These are phyloP conservation scores for Aspidoscelis tigris DNA, from an alignment of 2,113 vertebrate genomes.

Conservation along the genomic window DNA sequence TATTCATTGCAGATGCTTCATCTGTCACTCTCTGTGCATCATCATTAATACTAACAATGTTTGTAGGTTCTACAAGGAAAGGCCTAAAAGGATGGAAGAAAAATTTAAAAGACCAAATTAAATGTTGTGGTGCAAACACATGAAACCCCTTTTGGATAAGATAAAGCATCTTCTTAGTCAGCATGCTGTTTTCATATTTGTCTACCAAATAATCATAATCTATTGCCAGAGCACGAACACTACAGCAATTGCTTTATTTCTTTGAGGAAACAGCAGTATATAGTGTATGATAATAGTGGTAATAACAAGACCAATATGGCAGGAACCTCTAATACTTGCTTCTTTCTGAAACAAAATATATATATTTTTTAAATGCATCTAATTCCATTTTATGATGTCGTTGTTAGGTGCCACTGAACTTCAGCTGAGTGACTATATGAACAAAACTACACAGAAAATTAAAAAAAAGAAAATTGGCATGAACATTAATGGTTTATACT, in stretches of 20 bases:
- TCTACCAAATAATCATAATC: neutral
- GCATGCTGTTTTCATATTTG: neutral
- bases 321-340: too few species aligned
- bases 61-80: constrained; percentile 90
- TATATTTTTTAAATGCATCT: too few species aligned
- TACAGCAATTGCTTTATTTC: neutral
- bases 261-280: too few species aligned
- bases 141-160: too few species aligned
- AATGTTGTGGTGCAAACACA: neutral
- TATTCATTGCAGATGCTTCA: constrained; percentile 91
- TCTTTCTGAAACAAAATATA: too few species aligned
- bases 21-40: constrained; percentile 84
- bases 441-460: too few species aligned
- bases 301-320: neutral
- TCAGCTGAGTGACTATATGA: too few species aligned
- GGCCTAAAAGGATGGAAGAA: constrained; percentile 76
- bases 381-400: too few species aligned
- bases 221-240: neutral
- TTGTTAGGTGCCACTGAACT: too few species aligned
- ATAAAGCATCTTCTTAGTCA: neutral
- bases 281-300: too few species aligned
- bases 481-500: too few species aligned
- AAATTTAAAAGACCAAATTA: constrained; percentile 32
- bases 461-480: too few species aligned
- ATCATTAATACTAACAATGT: constrained; percentile 82